phyloP scores from a whole-genome alignment of 2,113 vertebrate genomes.

The Ondatra zibethicus region DNA sequence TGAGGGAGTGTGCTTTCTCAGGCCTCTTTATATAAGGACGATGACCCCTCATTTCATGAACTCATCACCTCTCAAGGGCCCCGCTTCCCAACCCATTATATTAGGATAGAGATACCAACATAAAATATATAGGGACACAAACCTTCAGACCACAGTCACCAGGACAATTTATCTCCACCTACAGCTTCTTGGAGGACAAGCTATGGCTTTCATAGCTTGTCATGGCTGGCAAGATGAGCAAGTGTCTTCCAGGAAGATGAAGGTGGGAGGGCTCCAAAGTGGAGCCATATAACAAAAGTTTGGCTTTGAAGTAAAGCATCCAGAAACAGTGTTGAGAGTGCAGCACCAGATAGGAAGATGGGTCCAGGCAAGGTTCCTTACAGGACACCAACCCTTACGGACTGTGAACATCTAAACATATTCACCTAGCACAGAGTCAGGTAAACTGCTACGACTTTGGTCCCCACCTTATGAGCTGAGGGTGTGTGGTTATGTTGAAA shows the following conservation, averaged over 20 bases:
- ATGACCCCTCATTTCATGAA: too few relatives aligned
- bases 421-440: accelerated
- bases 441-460: not conserved
- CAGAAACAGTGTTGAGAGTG: accelerated
- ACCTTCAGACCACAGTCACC: not conserved
- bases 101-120: not conserved
- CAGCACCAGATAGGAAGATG: not conserved
- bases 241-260: accelerated
- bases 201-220: not conserved
- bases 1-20: not conserved
- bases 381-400: too few relatives aligned
- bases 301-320: accelerated
- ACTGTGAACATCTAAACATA: not conserved
- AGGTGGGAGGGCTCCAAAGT: accelerated
- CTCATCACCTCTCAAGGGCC: not conserved
- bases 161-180: not conserved
- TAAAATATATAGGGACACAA: too few relatives aligned
- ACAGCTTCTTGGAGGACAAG: not conserved
- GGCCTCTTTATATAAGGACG: not conserved
- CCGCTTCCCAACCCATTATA: not conserved
- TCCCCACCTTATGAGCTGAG: too few relatives aligned
- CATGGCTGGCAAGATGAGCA: not conserved
- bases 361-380: not conserved
- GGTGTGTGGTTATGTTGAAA: accelerated
- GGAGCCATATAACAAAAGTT: accelerated